These are phyloP conservation scores for Lophura nycthemera DNA, from an alignment of 2,113 vertebrate species.

Conservation along the genomic window DNA sequence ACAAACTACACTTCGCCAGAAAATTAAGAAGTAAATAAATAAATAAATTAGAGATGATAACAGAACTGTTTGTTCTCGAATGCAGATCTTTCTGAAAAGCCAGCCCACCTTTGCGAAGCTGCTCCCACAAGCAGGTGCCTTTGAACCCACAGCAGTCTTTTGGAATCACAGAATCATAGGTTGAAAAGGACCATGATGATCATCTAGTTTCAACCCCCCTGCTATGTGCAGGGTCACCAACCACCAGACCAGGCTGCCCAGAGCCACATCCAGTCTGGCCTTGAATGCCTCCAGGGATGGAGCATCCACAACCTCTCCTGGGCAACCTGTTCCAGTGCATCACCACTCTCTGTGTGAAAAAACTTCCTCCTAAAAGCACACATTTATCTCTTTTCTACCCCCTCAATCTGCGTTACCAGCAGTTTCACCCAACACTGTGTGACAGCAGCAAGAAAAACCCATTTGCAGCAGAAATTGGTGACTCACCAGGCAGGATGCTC, in stretches of 20 bases:
- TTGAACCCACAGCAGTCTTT: not conserved
- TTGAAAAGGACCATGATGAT: too few relatives aligned
- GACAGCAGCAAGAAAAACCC: fast-evolving
- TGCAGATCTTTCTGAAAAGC: not conserved
- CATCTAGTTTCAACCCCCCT: too few relatives aligned
- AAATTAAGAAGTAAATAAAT: not conserved
- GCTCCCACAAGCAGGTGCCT: not conserved
- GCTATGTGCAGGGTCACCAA: too few relatives aligned
- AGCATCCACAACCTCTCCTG: too few relatives aligned
- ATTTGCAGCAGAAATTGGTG: fast-evolving
- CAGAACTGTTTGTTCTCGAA: not conserved
- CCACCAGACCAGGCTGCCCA: too few relatives aligned
- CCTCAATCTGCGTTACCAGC: not conserved
- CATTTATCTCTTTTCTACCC: not conserved
- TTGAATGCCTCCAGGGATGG: too few relatives aligned
- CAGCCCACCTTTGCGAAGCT: not conserved
- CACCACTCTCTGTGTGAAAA: too few relatives aligned
- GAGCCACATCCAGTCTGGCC: too few relatives aligned
- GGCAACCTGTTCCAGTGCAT: too few relatives aligned
- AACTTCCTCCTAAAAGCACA: not conserved
- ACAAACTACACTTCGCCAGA: not conserved
- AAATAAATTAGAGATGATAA: not conserved
- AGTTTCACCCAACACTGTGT: not conserved
- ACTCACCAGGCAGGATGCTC: not conserved
- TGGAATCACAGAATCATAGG: not conserved